Evolutionary conservation across 1,140 invertebrate genomes (phyloP), one percentile per base, ranked within the genome.

Genomic region (Hycleus phaleratus): DNA sequence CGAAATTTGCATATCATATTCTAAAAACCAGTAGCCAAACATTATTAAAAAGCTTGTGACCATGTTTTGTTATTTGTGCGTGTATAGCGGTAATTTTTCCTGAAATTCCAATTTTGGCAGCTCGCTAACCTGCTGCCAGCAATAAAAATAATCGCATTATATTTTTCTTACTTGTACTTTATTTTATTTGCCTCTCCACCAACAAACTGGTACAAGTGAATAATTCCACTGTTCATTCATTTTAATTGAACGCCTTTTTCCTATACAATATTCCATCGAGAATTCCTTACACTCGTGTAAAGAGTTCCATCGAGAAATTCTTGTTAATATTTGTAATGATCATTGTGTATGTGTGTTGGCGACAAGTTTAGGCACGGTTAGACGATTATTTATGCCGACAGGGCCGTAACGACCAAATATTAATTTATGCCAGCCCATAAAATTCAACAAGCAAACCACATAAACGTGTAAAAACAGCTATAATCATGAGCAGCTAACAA

Each of bases 391-490:
- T 63, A 63, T 59, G 54, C 51, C 56, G 44, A 40, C 49, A 51
- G 54, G 46, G 53, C 55, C 55, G 57, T 49, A 57, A 58, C 49
- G 38, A 42, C 57, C 60, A 58, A 62, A 68, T 68, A 70, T 70
- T 68, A 71, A 71, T 69, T 66, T 68, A 65, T 62, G 59, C 58
- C 59, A 60, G 55, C 59, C 65, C 65, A 68, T 71, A 70, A 71
- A 71, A 71, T 68, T 51, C 65, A 66, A 68, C 68, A 65, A 65
- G 68, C 68, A 67, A 69, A 71, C 67, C 68, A 66, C 67, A 70
- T 68, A 65, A 68, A 72, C 68, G 71, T 71, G 69, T 71, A 72
- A 71, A 71, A 71, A 72, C 68, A 70, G 68, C 69, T 63, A 72
- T 72, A 72, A 71, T 72, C 71, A 66, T 68, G 64, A 66, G 67